Percentiles rank a stretch among this genome's conserved stretches.
Evolutionary conservation across 1,140 invertebrate species (phyloP).

Genomic region (Acarapis woodi): DNA sequence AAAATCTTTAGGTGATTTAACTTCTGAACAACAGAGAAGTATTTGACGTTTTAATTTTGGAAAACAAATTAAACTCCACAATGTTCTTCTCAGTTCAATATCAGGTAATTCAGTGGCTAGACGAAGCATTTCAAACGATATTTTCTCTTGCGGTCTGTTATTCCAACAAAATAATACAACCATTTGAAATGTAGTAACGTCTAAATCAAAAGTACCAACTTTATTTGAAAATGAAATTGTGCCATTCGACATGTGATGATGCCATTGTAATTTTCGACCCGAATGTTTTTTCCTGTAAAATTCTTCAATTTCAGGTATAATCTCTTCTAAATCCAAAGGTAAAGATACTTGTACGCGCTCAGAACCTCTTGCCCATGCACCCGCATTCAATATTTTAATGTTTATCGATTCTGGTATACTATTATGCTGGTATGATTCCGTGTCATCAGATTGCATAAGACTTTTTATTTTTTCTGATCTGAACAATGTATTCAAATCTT

Average conservation of each 20-base stretch:
- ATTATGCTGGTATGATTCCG: slow-evolving; percentile 15
- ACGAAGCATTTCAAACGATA: slow-evolving; percentile 77
- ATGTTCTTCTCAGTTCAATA: slow-evolving; percentile 69
- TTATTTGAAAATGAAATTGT: slow-evolving; percentile 25
- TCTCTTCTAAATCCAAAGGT: slow-evolving; percentile 86
- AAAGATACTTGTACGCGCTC: slow-evolving; percentile 80
- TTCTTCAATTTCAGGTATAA: slow-evolving; percentile 70
- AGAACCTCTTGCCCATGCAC: slow-evolving; percentile 80
- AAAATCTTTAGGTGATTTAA: slow-evolving; percentile 70
- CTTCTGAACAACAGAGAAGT: slow-evolving; percentile 41
- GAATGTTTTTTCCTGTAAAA: slow-evolving; percentile 49
- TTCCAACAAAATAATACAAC: slow-evolving; percentile 98
- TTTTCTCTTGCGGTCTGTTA: slow-evolving; percentile 59
- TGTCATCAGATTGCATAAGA: not conserved
- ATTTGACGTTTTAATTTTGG: slow-evolving; percentile 83
- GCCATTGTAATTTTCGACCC: slow-evolving; percentile 95
- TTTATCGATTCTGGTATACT: too few species aligned
- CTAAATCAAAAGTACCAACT: slow-evolving; percentile 68
- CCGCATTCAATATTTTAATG: slow-evolving; percentile 79
- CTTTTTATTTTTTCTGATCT: slow-evolving; percentile 19
- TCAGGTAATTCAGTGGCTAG: slow-evolving; percentile 89
- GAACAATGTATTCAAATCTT: slow-evolving; percentile 88
- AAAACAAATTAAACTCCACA: slow-evolving; percentile 86
- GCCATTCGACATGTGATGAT: slow-evolving; percentile 98
- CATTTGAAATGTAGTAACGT: slow-evolving; percentile 99